These are phyloP conservation scores for Chalcis sispes DNA, from an alignment of 2,888 invertebrate species.

Conservation along the genomic window DNA sequence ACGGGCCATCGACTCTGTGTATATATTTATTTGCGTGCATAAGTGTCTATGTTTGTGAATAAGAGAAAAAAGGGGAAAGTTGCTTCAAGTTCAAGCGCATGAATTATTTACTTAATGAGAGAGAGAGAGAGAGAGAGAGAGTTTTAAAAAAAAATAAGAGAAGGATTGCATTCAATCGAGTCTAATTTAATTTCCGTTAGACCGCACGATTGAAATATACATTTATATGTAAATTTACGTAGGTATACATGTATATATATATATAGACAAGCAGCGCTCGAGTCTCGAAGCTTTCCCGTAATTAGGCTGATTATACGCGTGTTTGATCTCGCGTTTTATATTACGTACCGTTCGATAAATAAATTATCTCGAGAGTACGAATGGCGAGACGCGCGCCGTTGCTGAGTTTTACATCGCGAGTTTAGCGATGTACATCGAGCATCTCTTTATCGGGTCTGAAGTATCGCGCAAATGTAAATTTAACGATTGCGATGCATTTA, in stretches of 20 bases:
- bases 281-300: neutral
- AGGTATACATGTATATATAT: neutral
- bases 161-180: constrained; percentile 25
- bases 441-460: no score
- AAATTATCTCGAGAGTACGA: no score
- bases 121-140: neutral
- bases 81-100: constrained; percentile 51
- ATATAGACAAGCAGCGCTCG: neutral
- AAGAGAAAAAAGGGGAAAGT: constrained; percentile 4
- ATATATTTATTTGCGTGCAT: neutral
- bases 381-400: no score
- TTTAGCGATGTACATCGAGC: no score
- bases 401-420: no score
- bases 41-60: neutral
- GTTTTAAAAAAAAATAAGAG: no score
- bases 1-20: constrained; percentile 8
- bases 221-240: neutral
- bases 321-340: constrained; percentile 8
- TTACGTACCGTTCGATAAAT: constrained; percentile 3
- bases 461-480: no score
- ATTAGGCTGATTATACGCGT: constrained; percentile 37
- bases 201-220: constrained; percentile 33
- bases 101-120: constrained; percentile 48
- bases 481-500: no score
- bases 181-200: constrained; percentile 39